phyloP scores from a whole-genome alignment of 2,797 vertebrate species.

The Glossophaga mutica region DNA sequence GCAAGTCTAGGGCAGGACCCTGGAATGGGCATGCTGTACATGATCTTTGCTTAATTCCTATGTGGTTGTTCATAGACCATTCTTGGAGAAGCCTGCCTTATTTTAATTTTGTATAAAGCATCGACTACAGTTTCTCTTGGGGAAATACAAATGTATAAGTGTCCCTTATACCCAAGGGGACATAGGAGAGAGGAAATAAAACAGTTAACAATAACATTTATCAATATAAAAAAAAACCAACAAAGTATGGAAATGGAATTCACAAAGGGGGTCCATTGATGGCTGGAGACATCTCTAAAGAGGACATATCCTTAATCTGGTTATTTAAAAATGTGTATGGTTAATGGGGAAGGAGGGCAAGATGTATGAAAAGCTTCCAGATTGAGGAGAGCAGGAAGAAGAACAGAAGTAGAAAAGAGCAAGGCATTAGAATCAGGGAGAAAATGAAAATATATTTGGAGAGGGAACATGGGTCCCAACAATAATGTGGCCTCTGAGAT shows the following conservation, averaged over 20 bases:
- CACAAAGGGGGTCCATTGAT: not conserved
- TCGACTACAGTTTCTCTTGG: not conserved
- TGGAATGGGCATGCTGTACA: not conserved
- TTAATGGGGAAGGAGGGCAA: not conserved
- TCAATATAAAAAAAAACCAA: not conserved
- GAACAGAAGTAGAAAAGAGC: not conserved
- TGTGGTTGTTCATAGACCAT: not conserved
- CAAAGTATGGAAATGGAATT: not conserved
- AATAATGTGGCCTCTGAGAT: not conserved
- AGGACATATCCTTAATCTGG: not conserved
- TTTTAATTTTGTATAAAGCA: not conserved
- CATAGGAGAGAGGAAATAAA: not conserved
- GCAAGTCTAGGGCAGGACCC: rapidly evolving
- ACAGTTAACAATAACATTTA: not conserved
- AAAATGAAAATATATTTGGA: not conserved
- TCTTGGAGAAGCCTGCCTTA: not conserved
- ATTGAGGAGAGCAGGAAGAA: not conserved
- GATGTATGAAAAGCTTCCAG: not conserved
- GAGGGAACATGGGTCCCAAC: not conserved
- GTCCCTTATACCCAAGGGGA: not conserved
- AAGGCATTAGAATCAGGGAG: not conserved
- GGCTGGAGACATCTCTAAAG: not conserved
- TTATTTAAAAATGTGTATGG: not conserved
- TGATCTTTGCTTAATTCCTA: not conserved
- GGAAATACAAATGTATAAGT: not conserved